Evolutionary conservation across 2,113 vertebrate genomes (phyloP), one percentile per base, ranked within the genome.

Genomic region (Osmerus mordax): DNA sequence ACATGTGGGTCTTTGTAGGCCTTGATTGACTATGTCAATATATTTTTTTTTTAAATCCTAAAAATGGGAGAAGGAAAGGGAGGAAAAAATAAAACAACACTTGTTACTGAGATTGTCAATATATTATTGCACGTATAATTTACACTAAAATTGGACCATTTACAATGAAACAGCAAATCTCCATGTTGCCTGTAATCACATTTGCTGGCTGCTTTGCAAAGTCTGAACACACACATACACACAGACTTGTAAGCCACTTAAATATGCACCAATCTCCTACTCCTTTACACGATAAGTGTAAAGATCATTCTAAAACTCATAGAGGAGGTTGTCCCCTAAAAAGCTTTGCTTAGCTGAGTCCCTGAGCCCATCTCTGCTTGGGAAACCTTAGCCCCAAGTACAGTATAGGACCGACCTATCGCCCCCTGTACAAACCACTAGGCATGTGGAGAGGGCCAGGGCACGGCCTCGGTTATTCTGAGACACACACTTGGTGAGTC

Each of bases 241-340:
- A 12, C 64, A 78, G 67, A 71, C 73, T 47, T 47, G 41, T 47
- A 47, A 75, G 68, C 79, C 82, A 79, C 25, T 75, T 54, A 7
- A 65, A 78, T 77, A 69, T 58, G 15, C 56, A 69, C 60, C n/a
- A 60, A 64, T 75, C 78, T 74, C 63, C 75, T 47, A 47, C 66
- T 81, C 74, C 70, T 60, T 86, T 85, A 87, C 85, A 89, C 69
- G 78, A 77, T 54, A 88, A 83, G 83, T 88, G 85, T 86, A 78
- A 83, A 77, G 32, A 25, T 72, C 72, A 74, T 78, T 76, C 77
- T 63, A 69, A 77, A 47, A 74, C 70, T 60, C 32, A 82, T 82
- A 85, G 83, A 86, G 87, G 84, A 90, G 79, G 74, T 83, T 81
- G 67, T 82, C 83, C 85, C 69, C 82, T 86, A 86, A 87, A 84